These are phyloP conservation scores for Helicoverpa zea DNA, from an alignment of 1,140 invertebrate species.

Conservation along the genomic window DNA sequence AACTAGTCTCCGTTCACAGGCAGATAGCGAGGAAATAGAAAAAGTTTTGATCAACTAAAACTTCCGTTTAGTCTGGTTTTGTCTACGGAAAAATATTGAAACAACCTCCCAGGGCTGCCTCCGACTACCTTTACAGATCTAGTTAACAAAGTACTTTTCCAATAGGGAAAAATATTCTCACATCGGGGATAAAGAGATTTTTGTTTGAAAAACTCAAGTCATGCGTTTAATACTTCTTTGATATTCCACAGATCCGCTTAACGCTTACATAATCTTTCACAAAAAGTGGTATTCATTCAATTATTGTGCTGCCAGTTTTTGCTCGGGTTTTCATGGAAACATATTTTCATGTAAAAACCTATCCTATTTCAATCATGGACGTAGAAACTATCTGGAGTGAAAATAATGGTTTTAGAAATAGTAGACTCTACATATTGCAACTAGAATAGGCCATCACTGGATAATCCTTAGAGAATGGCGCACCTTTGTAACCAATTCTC, in stretches of 20 bases:
- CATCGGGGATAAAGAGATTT: slow-evolving; percentile 1
- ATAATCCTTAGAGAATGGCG: too few relatives aligned
- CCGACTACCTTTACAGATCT: background rate
- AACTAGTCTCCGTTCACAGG: background rate
- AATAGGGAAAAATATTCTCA: slow-evolving; percentile 7
- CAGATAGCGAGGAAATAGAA: slow-evolving; percentile 24
- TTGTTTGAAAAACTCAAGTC: slow-evolving; percentile 4
- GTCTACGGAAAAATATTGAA: slow-evolving; percentile 30
- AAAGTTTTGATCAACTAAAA: slow-evolving; percentile 29
- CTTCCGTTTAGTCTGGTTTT: slow-evolving; percentile 20
- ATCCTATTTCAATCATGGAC: too few relatives aligned
- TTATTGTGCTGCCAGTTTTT: too few relatives aligned
- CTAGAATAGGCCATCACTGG: too few relatives aligned
- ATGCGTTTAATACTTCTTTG: slow-evolving; percentile 19
- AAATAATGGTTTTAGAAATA: too few relatives aligned
- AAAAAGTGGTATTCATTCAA: background rate
- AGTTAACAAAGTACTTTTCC: slow-evolving; percentile 34
- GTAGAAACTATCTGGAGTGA: too few relatives aligned
- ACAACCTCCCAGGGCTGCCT: background rate
- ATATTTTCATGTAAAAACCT: too few relatives aligned
- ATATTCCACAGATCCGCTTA: slow-evolving; percentile 12
- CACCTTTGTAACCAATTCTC: too few relatives aligned
- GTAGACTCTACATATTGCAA: too few relatives aligned
- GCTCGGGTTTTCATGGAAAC: too few relatives aligned
- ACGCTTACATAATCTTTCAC: background rate